Evolutionary conservation across 1,140 invertebrate species (phyloP).

Genomic region (Acyrthosiphon pisum): DNA sequence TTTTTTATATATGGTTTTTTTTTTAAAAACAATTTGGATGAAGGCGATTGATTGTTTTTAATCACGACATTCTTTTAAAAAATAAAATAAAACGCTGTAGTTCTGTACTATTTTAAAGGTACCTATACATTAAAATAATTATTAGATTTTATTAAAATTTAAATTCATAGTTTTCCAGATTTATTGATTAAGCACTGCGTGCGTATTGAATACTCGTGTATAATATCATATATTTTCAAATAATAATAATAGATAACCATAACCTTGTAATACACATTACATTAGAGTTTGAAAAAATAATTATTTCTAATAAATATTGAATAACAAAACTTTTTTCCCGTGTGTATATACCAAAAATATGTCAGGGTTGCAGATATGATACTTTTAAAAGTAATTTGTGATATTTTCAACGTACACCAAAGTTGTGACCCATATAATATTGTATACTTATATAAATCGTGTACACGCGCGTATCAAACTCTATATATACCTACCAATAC

Average conservation of each 20-base stretch:
- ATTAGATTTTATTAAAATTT: neutral
- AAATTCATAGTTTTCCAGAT: neutral
- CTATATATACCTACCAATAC: neutral
- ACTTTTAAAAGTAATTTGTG: slow-evolving; percentile 11
- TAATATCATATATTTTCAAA: neutral
- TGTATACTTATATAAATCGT: neutral
- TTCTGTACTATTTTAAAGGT: neutral
- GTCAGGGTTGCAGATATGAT: neutral
- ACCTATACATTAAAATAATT: neutral
- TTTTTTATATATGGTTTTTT: neutral
- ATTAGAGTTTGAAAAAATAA: neutral
- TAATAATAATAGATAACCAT: neutral
- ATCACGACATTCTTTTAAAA: neutral
- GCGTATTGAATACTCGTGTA: neutral
- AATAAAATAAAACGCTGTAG: neutral
- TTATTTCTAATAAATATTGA: slow-evolving; percentile 10
- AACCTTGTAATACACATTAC: neutral
- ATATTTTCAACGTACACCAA: neutral
- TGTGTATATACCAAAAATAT: neutral
- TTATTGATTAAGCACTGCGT: neutral
- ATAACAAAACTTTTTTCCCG: neutral
- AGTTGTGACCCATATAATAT: slow-evolving; percentile 25
- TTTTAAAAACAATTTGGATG: too few species aligned
- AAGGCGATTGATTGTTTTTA: neutral
- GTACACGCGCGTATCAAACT: neutral